These are phyloP conservation scores for Plectropomus leopardus DNA, from an alignment of 2,113 vertebrate genomes.

Conservation along the genomic window DNA sequence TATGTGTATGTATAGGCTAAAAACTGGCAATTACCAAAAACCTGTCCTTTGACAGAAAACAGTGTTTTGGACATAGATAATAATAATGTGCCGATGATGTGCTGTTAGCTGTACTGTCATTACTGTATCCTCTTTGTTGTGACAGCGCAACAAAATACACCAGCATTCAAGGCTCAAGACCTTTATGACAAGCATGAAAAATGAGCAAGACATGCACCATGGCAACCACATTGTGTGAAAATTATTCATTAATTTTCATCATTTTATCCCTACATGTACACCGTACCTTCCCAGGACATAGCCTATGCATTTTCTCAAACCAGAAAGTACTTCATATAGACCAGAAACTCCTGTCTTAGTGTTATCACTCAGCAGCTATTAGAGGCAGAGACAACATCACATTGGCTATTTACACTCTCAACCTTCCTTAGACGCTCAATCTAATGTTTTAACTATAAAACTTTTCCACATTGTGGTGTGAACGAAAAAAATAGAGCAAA, in stretches of 20 bases:
- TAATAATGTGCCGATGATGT: neutral
- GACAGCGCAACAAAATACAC: constrained; percentile 11
- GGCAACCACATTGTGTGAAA: constrained; percentile 26
- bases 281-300: neutral
- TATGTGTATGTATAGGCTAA: neutral
- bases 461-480: constrained; percentile 1
- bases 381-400: neutral
- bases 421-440: constrained; percentile 6
- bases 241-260: neutral
- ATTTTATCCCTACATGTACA: neutral
- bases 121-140: neutral
- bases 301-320: neutral
- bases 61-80: neutral
- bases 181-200: constrained; percentile 10
- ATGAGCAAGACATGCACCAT: constrained; percentile 10
- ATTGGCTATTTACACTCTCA: neutral
- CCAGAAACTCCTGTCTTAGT: neutral
- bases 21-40: neutral
- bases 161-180: constrained; percentile 8
- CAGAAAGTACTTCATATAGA: neutral
- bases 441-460: constrained; percentile 2
- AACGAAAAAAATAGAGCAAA: constrained; percentile 21
- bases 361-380: neutral
- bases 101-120: neutral
- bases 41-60: neutral